Base-by-base conservation (phyloP, 2,888 invertebrate genomes). In the Hirtodrosophila alboralis region DNA sequence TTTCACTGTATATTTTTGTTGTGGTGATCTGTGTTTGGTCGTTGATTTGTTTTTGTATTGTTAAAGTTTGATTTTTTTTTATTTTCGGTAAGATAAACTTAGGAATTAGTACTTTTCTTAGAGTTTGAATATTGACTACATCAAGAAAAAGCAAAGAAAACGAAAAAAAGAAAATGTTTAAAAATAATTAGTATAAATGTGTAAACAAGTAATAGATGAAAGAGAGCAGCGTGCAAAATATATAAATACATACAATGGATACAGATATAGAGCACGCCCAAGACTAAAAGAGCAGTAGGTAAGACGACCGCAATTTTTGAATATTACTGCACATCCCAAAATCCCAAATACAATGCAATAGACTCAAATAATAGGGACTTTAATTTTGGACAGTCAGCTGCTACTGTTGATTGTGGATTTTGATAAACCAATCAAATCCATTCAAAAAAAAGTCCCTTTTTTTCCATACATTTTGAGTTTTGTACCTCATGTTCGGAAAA, bases 91-190 rank as follows among this genome's bases (percentile, higher is more conserved):
- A 64, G 60, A 64, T 87, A 66, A 65, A 65, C 64, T 78, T 87
- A 79, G 68, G 66, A 70, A 67, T 75, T 84, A 75, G 74, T 78
- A 84, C 85, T 86, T 65, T 64, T 81, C 71, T 86, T 87, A 75
- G 77, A 76, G 59, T 75, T 87, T 88, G 83, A 88, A 83, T 86
- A 87, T 84, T 86, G 86, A 84, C 88, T 86, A 69, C 45, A 74
- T 59, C 52, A 54, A 73, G 58, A 73, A 52, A 41, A 69, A 62
- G 60, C 41, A 57, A 67, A 72, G 63, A 65, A 70, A 77, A 71
- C 62, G 57, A 67, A 75, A 72, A 65, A 70, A 69, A 72, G 61
- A 66, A 2, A 75, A 66, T 71, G 47, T 63, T 60, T 40, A 54
- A 70, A 68, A 78, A 83, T 64, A 64, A 66, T 76, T 84, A 68